These are phyloP conservation scores for Gastrophryne carolinensis DNA, from an alignment of 2,797 vertebrate genomes.

Conservation along the genomic window DNA sequence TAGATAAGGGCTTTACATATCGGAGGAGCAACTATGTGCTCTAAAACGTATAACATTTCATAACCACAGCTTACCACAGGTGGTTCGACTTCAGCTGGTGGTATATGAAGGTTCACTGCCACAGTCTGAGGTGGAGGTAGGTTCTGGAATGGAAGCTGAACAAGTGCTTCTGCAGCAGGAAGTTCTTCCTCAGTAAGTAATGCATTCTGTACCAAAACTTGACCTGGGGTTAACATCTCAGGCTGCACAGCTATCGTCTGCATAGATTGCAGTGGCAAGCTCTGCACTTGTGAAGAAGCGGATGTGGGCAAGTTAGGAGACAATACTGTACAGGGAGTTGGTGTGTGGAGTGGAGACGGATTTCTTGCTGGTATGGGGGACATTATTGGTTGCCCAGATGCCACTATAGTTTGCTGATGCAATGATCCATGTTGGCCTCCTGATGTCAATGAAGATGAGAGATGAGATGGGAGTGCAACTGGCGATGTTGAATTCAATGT, in stretches of 20 bases:
- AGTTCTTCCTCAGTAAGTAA: constrained; percentile 82
- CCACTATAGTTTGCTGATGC: constrained; percentile 66
- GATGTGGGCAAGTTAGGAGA: constrained; percentile 70
- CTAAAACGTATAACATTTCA: constrained; percentile 12
- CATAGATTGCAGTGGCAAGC: constrained; percentile 76
- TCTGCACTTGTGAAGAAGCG: constrained; percentile 70
- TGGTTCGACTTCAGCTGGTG: constrained; percentile 71
- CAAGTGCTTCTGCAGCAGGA: constrained; percentile 81
- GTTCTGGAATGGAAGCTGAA: constrained; percentile 85
- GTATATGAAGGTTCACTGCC: constrained; percentile 88
- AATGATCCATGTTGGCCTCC: constrained; percentile 69
- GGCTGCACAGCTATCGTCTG: constrained; percentile 82
- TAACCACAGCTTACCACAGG: constrained; percentile 72
- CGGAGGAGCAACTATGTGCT: not conserved
- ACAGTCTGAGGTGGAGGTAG: constrained; percentile 88
- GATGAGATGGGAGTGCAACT: constrained; percentile 69
- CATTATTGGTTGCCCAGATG: constrained; percentile 66
- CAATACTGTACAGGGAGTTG: constrained; percentile 64
- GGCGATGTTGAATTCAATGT: constrained; percentile 66
- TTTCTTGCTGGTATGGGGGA: constrained; percentile 71
- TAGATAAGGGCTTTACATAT: no score
- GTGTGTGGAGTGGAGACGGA: constrained; percentile 66
- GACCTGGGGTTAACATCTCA: constrained; percentile 80
- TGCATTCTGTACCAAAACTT: constrained; percentile 78
- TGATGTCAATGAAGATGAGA: constrained; percentile 65